phyloP scores from a whole-genome alignment of 2,888 invertebrate genomes.

The Phengaris arion region DNA sequence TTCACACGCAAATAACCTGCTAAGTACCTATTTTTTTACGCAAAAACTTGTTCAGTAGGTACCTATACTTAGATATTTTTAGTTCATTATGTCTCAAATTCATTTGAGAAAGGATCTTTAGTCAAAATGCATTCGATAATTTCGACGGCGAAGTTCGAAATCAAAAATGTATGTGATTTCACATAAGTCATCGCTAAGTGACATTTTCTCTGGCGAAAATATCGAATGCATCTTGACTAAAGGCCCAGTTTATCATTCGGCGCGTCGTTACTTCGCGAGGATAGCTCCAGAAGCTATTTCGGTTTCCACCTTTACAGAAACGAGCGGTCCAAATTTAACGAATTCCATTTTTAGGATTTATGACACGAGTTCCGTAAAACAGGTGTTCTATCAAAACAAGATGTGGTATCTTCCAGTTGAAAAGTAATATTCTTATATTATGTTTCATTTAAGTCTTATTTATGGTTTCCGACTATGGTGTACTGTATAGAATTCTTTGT shows the following conservation, averaged over 20 bases:
- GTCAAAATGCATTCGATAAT: too few species aligned
- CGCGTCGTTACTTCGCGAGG: neutral
- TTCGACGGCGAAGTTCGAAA: too few species aligned
- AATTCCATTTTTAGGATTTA: conserved; percentile 27
- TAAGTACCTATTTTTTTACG: neutral
- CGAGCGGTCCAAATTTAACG: conserved; percentile 4
- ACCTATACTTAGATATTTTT: neutral
- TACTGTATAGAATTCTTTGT: too few species aligned
- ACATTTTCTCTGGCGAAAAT: too few species aligned
- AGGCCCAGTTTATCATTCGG: conserved; percentile 4
- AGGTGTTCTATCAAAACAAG: conserved; percentile 24
- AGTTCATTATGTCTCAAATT: neutral
- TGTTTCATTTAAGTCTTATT: neutral
- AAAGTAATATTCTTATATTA: neutral
- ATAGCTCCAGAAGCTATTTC: neutral
- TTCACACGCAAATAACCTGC: conserved; percentile 3
- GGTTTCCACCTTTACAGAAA: conserved; percentile 24
- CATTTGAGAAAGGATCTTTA: neutral
- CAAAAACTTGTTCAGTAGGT: neutral
- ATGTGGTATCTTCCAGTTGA: neutral
- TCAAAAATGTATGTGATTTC: too few species aligned
- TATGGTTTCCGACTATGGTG: too few species aligned
- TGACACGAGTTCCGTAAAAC: neutral
- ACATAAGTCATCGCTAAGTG: too few species aligned
- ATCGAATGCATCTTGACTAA: too few species aligned